Base-by-base conservation (phyloP, 2,113 vertebrate species). In the Microcebus murinus region DNA sequence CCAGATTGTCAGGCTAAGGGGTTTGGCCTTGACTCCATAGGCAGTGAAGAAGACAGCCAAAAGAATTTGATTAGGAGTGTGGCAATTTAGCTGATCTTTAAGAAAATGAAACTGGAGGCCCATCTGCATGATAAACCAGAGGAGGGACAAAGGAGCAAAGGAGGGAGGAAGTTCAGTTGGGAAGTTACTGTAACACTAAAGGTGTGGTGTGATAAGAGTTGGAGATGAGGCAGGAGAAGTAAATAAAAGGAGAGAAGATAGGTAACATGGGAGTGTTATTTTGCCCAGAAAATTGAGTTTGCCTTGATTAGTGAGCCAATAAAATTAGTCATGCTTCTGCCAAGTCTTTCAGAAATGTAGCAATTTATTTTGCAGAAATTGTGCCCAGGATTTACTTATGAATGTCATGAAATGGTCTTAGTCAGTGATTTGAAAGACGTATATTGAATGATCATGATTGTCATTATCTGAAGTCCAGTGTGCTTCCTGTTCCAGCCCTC, bases 221-320 rank as follows among this genome's bases (percentile, higher is more conserved):
- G 73, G 80, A 85, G 68, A 29, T 12, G 20, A 52, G 7, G 50
- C 70, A 29, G 48, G 48, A 84, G 42, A 57, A 48, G 70, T 67
- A 87, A 86, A 67, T 68, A 39, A 74, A 90, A 83, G 34, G 42
- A 92, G 39, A 71, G n/a, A 87, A 86, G 57, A 73, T 76, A 31
- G 10, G 5, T n/a, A 31, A 81, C 1, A 2, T 42, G 80, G 29
- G 65, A 59, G 50, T 80, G 42, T 59, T 45, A 29, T 36, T 94
- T 95, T 89, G n/a, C 25, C 31, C 34, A 18, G 67, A 87, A 59
- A 97, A 90, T 13, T 84, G 83, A 97, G 27, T 87, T 95, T 95
- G 67, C 31, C 45, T 82, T 93, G 15, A 90, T 92, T 73, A 87
- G 77, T 63, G 36, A 90, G 76, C 20, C 71, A 81, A 65, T 96